Conservation (phyloP, 2,113 vertebrate genomes). For the Opisthocomus hoazin region DNA sequence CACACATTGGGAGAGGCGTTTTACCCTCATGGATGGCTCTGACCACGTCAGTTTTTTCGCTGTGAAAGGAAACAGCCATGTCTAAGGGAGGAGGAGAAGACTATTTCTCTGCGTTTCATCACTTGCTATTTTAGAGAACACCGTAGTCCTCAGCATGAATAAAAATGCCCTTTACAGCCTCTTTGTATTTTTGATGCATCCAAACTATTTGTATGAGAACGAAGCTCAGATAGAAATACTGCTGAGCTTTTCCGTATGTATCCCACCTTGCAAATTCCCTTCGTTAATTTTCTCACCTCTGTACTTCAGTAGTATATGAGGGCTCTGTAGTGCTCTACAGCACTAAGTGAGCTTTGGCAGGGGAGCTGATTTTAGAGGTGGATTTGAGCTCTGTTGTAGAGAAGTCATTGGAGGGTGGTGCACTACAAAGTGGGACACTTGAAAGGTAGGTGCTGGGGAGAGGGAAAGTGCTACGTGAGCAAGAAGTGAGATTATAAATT, state of each 20-base stretch:
- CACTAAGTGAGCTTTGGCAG: neutral
- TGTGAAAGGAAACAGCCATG: neutral
- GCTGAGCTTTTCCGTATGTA: accelerated
- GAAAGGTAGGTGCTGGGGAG: neutral
- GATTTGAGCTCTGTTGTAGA: neutral
- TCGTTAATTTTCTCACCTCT: neutral
- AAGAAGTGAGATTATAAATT: conserved; percentile 41
- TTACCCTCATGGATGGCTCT: neutral
- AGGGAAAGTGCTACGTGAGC: neutral
- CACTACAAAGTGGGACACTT: neutral
- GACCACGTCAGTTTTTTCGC: neutral
- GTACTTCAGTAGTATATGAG: neutral
- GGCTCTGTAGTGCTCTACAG: neutral
- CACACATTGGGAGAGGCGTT: neutral
- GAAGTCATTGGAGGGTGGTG: neutral
- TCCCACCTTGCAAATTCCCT: neutral
- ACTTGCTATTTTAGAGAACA: neutral
- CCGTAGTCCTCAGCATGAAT: neutral
- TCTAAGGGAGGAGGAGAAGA: neutral
- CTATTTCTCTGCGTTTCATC: neutral
- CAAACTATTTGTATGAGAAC: neutral
- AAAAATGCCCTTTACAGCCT: neutral
- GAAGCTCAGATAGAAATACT: neutral
- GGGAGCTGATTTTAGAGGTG: neutral
- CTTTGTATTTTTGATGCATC: neutral